Evolutionary conservation across 2,113 vertebrate genomes (phyloP).

Genomic region (Heterocephalus glaber): DNA sequence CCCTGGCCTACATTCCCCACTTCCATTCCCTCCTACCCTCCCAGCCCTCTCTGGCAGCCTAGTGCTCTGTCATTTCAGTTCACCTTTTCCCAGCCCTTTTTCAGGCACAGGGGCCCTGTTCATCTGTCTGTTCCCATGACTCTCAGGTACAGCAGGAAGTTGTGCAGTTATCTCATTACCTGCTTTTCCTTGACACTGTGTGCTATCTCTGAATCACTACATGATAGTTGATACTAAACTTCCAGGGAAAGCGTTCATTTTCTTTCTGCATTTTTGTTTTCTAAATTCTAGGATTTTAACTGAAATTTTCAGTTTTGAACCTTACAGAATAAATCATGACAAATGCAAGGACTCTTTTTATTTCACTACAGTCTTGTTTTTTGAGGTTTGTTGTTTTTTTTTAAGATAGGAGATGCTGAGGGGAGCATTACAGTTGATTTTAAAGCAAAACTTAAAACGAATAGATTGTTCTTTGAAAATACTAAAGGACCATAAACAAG

Average conservation of each 20-base stretch:
- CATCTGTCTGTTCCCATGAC: background rate
- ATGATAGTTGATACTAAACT: background rate
- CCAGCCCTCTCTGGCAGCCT: background rate
- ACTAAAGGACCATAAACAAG: background rate
- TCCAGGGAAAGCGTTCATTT: constrained; percentile 19
- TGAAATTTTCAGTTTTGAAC: constrained; percentile 39
- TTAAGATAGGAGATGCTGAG: background rate
- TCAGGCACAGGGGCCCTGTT: background rate
- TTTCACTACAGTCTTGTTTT: background rate
- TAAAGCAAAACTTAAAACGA: background rate
- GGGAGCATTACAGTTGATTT: background rate
- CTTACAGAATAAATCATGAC: background rate
- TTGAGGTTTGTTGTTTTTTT: background rate
- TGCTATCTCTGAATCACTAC: background rate
- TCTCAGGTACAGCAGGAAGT: background rate
- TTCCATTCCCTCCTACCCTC: too few species aligned
- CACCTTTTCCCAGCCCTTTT: background rate
- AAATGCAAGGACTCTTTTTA: background rate
- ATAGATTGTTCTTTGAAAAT: background rate
- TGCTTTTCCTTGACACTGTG: background rate
- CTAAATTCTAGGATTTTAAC: constrained; percentile 3
- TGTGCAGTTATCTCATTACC: background rate
- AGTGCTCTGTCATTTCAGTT: background rate
- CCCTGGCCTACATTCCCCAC: rapidly evolving
- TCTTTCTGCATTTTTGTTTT: background rate